Conservation (phyloP, 2,888 invertebrate genomes). For the Notocelia uddmanniana region DNA sequence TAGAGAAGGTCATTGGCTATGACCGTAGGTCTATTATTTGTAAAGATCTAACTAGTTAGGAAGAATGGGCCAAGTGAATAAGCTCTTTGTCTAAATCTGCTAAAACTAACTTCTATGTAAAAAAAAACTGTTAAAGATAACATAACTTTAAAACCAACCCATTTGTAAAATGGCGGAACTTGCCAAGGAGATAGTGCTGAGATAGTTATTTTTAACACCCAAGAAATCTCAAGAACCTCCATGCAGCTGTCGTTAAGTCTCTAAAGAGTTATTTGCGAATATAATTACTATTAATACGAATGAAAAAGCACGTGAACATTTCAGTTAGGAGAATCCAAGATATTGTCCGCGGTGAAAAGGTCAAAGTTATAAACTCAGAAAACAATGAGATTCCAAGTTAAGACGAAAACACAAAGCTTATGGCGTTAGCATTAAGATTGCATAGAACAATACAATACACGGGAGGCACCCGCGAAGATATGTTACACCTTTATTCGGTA, state of each 20-base stretch:
- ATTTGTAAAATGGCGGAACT: too few relatives aligned
- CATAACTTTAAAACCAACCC: background rate
- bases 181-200: too few relatives aligned
- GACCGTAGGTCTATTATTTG: background rate
- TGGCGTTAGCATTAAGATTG: slow-evolving; percentile 42
- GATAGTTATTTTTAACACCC: background rate
- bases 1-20: background rate
- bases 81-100: background rate
- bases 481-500: slow-evolving; percentile 29
- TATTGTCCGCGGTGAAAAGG: slow-evolving; percentile 7
- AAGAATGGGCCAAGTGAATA: background rate
- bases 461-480: slow-evolving; percentile 26
- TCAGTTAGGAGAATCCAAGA: background rate
- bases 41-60: background rate
- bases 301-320: background rate
- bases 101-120: background rate
- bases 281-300: background rate
- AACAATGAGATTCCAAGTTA: slow-evolving; percentile 10
- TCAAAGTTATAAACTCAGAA: slow-evolving; percentile 18
- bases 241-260: too few relatives aligned
- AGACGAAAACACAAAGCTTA: slow-evolving; percentile 41
- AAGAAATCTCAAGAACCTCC: background rate
- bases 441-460: slow-evolving; percentile 42
- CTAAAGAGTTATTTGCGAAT: too few relatives aligned
- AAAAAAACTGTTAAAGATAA: too few relatives aligned